phyloP scores from a whole-genome alignment of 92 coral and sea anemone genomes.

The Parazoanthus swiftii region DNA sequence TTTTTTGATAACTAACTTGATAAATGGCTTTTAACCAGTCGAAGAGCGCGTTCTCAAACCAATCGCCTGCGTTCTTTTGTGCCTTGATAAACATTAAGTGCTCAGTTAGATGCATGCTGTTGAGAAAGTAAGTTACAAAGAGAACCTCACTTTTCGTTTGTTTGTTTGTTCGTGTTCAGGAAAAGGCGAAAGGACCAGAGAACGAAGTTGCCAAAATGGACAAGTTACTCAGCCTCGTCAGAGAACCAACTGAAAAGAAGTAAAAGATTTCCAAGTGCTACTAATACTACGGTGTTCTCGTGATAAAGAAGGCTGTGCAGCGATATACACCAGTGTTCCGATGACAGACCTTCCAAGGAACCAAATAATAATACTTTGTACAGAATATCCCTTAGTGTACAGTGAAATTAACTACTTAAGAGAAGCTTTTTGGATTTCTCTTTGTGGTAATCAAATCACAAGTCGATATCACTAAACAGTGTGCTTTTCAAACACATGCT shows the following conservation, averaged over 20 bases:
- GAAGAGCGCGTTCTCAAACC: not conserved
- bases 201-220: conserved; percentile 98
- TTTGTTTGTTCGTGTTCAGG: conserved; percentile 51
- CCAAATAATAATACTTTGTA: not conserved
- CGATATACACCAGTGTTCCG: not conserved
- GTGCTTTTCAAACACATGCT: not conserved
- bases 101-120: not conserved
- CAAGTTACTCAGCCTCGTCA: conserved; percentile 86
- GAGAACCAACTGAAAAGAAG: conserved; percentile 90
- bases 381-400: not conserved
- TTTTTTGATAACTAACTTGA: not conserved
- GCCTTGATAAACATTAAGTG: not conserved
- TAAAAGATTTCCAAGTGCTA: conserved; percentile 10
- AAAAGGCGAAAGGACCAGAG: conserved; percentile 97
- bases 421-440: not conserved
- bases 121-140: no score
- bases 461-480: no score
- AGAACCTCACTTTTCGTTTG: not conserved
- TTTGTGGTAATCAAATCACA: no score
- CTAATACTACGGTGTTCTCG: not conserved
- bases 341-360: not conserved
- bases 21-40: not conserved
- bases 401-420: not conserved
- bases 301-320: not conserved
- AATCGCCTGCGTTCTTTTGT: not conserved